phyloP scores from a whole-genome alignment of 2,113 vertebrate genomes.

The Bettongia penicillata region DNA sequence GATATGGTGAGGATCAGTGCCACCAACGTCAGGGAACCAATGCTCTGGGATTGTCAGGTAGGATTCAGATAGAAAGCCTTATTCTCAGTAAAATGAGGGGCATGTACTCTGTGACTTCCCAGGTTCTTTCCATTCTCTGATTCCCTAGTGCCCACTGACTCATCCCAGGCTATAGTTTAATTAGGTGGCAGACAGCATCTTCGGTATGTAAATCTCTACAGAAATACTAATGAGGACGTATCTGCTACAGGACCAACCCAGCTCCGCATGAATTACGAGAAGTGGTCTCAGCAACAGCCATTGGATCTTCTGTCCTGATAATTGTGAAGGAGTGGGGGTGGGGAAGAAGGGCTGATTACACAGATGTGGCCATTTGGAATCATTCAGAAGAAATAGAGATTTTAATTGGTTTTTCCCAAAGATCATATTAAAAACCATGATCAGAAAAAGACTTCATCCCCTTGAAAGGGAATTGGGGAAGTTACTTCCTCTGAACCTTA shows the following conservation, averaged over 20 bases:
- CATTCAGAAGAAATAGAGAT: constrained; percentile 61
- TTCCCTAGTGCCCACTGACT: constrained; percentile 59
- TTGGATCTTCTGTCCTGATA: constrained; percentile 50
- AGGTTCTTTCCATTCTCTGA: not conserved
- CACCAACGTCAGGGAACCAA: not conserved
- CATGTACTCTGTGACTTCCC: not conserved
- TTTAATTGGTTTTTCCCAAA: constrained; percentile 57
- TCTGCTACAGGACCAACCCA: constrained; percentile 40
- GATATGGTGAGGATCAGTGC: not conserved
- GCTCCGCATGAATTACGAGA: constrained; percentile 53
- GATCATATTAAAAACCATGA: constrained; percentile 68
- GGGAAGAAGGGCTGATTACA: constrained; percentile 46
- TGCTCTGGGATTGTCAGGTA: not conserved
- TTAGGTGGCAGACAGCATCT: constrained; percentile 49
- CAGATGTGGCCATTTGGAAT: constrained; percentile 49
- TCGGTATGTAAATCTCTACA: not conserved
- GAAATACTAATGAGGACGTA: constrained; percentile 63
- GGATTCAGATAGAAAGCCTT: not conserved
- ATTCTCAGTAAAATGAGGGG: not conserved
- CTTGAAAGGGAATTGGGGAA: constrained; percentile 69
- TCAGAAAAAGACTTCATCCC: constrained; percentile 71
- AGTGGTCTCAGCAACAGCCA: constrained; percentile 31
- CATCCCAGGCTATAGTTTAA: constrained; percentile 58
- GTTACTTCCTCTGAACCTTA: too few species aligned
- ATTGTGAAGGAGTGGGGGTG: constrained; percentile 47